Evolutionary conservation across 2,888 invertebrate genomes (phyloP), one percentile per base, ranked within the genome.

Genomic region (Deilephila elpenor): DNA sequence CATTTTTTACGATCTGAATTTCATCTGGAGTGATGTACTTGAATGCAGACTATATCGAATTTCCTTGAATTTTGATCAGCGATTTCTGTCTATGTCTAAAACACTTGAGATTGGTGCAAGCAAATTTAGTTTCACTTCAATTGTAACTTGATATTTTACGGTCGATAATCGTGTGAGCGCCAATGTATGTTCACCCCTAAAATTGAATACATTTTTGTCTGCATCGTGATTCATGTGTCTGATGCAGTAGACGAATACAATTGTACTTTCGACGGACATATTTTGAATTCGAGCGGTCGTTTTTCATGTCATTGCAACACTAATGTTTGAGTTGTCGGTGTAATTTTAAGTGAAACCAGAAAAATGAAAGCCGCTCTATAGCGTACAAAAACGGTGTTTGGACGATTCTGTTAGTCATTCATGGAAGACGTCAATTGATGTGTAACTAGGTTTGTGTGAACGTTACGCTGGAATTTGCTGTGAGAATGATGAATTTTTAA

Each of bases 21-120:
- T 90, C 85, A 90, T 90, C 85, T 84, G 78, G 81, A 85, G 83
- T 86, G 87, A 91, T 92, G 92, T 93, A 92, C 92, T 93, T 90
- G 88, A 90, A 85, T 93, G 93, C 93, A 93, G 90, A 93, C 91
- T 89, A 85, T 89, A 88, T 90, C 86, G 84, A 90, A 92, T 93
- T 93, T 93, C 93, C 93, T 94, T 94, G 94, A 94, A 94, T 94
- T 94, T 94, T 91, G 89, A 94, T 92, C 86, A 90, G 90, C 74
- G 75, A 84, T 80, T 84, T 90, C 80, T 80, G 84, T 91, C 89
- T 90, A 84, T 80, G 88, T 89, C 87, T 86, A 80, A 82, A 81
- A 82, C 83, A 79, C 81, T 81, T 79, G 79, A 81, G 77, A 61
- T 74, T 74, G 74, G 71, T 79, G 76, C 86, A 86, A 51, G 73